Evolutionary conservation across 2,888 invertebrate genomes (phyloP), one percentile per base, ranked within the genome.

Genomic region (Seira sanloemensis): DNA sequence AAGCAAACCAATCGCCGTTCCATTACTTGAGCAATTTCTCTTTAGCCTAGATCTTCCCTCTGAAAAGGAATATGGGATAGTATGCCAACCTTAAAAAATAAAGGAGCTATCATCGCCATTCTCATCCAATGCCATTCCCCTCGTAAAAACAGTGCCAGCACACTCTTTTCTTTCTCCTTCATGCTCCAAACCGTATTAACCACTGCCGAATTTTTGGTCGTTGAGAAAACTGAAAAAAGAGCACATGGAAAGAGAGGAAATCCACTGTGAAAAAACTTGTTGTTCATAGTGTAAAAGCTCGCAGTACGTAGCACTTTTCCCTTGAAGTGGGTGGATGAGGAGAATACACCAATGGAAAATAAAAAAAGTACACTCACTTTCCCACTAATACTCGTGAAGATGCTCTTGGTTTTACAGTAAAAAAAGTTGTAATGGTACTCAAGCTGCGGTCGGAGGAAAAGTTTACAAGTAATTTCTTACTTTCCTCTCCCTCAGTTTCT

Each of bases 381-480:
- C 62, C 62, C 19, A 16, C 9, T n/a, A 27, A 12, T 58, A 7
- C 58, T 16, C 19, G 21, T 23, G 7, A 25, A 54, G 54, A 54
- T 2, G 50, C 21, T 7, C 1, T 54, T 18, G 46, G 5, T 72
- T 26, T 26, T 62, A 62, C 77, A 65, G 68, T 68, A 68, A 65
- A 46, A 67, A n/a, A n/a, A 54, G 46, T 76, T 68, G 37, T n/a
- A 25, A 54, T 37, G 46, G 69, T 37, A 24, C 78, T 66, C 18
- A 78, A 78, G 78, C 71, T 78, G 78, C 66, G 78, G 78, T 78
- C 65, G 21, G 27, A 62, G 66, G 46, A 27, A 24, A 72, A 72
- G 71, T 78, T 78, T 72, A 66, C 78, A 71, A 78, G 72, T 78
- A 66, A 26, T 78, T 71, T 65, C 25, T 58, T 65, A 2, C 76